Evolutionary conservation across 2,888 invertebrate genomes (phyloP).

Genomic region (Habrosyne pyritoides): DNA sequence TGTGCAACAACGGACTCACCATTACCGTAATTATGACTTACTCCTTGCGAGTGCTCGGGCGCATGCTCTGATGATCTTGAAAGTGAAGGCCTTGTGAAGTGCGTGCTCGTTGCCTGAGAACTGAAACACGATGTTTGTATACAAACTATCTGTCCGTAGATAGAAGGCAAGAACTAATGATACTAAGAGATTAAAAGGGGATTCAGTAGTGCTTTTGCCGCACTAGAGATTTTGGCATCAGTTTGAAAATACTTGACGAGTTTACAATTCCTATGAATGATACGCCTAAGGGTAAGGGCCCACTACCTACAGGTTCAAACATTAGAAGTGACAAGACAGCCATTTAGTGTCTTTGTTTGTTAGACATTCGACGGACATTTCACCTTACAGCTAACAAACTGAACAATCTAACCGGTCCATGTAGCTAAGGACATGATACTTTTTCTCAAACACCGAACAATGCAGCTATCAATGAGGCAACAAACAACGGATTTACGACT

Average conservation of each 20-base stretch:
- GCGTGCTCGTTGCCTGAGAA: slow-evolving; percentile 64
- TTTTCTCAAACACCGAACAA: slow-evolving; percentile 61
- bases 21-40: slow-evolving; percentile 78
- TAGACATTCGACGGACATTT: slow-evolving; percentile 38
- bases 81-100: slow-evolving; percentile 78
- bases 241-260: too few species aligned
- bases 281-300: slow-evolving; percentile 17
- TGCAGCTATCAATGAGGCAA: slow-evolving; percentile 61
- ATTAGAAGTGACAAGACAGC: slow-evolving; percentile 15
- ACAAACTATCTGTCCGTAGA: slow-evolving; percentile 48
- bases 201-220: neutral
- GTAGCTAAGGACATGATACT: slow-evolving; percentile 41
- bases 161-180: slow-evolving; percentile 16
- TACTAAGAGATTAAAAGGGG: neutral
- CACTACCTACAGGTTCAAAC: slow-evolving; percentile 24
- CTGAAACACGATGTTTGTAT: slow-evolving; percentile 67
- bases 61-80: slow-evolving; percentile 81
- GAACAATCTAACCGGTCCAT: slow-evolving; percentile 50
- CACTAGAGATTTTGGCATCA: neutral
- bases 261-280: too few species aligned
- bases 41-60: slow-evolving; percentile 56
- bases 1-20: slow-evolving; percentile 62
- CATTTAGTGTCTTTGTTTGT: slow-evolving; percentile 21
- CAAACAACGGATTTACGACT: slow-evolving; percentile 69
- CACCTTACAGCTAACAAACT: slow-evolving; percentile 55